Evolutionary conservation across 1,140 invertebrate species (phyloP).

Genomic region (Heliconius nattereri): DNA sequence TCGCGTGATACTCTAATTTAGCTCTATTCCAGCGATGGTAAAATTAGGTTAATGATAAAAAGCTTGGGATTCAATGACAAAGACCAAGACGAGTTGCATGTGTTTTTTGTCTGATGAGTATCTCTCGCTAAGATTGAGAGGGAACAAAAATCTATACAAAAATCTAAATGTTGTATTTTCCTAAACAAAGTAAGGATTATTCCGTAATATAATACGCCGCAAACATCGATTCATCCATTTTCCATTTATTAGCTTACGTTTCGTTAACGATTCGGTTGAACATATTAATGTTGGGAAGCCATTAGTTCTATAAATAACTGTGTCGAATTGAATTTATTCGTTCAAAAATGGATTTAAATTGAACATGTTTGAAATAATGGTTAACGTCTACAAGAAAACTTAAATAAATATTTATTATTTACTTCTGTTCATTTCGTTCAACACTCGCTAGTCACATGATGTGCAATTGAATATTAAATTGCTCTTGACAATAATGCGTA

Average conservation of each 20-base stretch:
- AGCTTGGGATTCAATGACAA: slow-evolving; percentile 7
- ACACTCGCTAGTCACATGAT: slow-evolving; percentile 50
- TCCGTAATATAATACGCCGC: background rate
- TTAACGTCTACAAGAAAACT: background rate
- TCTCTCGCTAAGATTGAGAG: background rate
- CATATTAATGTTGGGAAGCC: background rate
- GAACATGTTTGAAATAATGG: background rate
- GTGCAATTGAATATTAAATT: slow-evolving; percentile 54
- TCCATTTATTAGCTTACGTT: slow-evolving; percentile 17
- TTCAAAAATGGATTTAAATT: background rate
- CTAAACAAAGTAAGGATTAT: background rate
- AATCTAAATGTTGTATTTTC: background rate
- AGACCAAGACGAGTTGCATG: background rate
- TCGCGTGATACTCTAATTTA: slow-evolving; percentile 31
- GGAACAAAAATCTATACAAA: background rate
- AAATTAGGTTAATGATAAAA: slow-evolving; percentile 41
- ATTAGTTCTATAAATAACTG: background rate
- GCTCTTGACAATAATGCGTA: slow-evolving; percentile 53
- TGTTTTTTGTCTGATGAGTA: background rate
- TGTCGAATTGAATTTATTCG: background rate
- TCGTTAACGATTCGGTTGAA: background rate
- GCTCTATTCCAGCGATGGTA: slow-evolving; percentile 26
- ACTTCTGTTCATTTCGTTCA: slow-evolving; percentile 46
- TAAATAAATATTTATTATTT: slow-evolving; percentile 15
- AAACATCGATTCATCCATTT: slow-evolving; percentile 14